phyloP scores from a whole-genome alignment of 2,888 invertebrate genomes.

The Pelosia muscerda region DNA sequence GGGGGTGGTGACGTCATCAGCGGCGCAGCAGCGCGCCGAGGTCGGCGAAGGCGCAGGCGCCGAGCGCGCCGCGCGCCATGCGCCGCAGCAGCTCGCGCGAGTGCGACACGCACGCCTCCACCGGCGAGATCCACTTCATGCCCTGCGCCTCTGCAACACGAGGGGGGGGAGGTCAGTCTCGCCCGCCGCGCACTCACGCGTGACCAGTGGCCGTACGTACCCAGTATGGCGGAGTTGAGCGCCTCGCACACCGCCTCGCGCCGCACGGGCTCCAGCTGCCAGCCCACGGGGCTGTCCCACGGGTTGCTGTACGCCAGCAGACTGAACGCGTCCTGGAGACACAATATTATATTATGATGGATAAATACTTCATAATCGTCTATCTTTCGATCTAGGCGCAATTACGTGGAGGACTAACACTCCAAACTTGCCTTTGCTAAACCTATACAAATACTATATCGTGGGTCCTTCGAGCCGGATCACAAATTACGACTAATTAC shows the following conservation, averaged over 20 bases:
- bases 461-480: too few relatives aligned
- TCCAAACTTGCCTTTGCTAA: too few relatives aligned
- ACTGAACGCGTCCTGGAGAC: constrained; percentile 96
- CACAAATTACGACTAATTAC: too few relatives aligned
- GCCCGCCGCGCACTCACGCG: not conserved
- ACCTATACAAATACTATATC: too few relatives aligned
- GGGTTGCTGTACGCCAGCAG: constrained; percentile 99
- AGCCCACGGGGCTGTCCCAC: constrained; percentile 98
- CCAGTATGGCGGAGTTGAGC: constrained; percentile 98
- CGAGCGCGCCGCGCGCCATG: constrained; percentile 96
- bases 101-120: constrained; percentile 97
- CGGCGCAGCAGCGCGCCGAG: constrained; percentile 93
- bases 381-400: too few relatives aligned
- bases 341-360: too few relatives aligned
- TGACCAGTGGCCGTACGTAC: constrained; percentile 83
- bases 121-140: constrained; percentile 95
- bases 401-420: too few relatives aligned
- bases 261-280: constrained; percentile 97
- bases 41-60: constrained; percentile 98
- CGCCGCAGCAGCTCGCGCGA: constrained; percentile 95
- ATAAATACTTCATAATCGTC: too few relatives aligned
- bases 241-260: constrained; percentile 98
- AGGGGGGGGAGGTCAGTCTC: not conserved
- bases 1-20: constrained; percentile 72
- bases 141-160: constrained; percentile 93